Conservation (phyloP, 2,113 vertebrate species). For the Barnardius zonarius region DNA sequence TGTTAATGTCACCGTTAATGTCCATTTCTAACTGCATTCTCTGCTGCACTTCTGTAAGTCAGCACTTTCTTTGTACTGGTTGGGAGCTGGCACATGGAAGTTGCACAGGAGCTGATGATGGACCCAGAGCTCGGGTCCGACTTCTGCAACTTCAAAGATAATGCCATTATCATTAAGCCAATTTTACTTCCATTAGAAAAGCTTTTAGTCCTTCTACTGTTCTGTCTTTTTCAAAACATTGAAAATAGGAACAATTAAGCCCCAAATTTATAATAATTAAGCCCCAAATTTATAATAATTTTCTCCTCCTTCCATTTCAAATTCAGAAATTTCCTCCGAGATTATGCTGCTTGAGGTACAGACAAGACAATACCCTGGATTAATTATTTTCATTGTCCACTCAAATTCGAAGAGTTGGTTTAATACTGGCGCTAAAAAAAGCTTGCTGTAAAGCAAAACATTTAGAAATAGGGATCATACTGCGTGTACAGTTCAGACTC, state of each 20-base stretch:
- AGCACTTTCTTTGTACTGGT: background rate
- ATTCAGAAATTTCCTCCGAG: background rate
- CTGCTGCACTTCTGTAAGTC: background rate
- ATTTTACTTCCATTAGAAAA: background rate
- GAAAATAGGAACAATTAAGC: background rate
- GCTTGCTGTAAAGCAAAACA: background rate
- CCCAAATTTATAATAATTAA: background rate
- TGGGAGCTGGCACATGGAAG: background rate
- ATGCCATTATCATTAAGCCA: background rate
- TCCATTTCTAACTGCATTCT: background rate
- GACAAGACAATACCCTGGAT: background rate
- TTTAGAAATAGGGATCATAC: background rate
- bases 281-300: background rate
- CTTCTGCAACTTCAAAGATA: background rate
- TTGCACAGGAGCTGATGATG: background rate
- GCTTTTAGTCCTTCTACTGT: background rate
- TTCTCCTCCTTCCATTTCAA: background rate
- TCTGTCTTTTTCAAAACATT: background rate
- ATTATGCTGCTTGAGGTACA: background rate
- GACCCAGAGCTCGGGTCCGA: background rate
- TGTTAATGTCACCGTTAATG: background rate
- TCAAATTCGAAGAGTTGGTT: background rate
- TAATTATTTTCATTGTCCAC: background rate
- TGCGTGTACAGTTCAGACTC: background rate
- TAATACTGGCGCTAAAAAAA: background rate